Evolutionary conservation across 2,888 invertebrate species (phyloP).

Genomic region (Trachelus stipa): DNA sequence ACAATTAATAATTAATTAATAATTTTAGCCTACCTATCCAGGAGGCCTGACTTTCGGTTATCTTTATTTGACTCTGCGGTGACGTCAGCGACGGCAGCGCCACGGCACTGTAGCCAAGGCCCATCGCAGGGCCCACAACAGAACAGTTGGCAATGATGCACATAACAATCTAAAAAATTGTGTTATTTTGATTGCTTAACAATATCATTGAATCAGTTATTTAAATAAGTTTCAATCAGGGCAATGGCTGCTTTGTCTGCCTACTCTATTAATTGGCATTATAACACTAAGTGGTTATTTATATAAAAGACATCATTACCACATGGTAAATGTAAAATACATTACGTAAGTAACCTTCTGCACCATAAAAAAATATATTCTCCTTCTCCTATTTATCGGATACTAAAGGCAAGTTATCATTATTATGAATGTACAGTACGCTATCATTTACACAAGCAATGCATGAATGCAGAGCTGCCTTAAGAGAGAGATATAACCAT

Average conservation of each 20-base stretch:
- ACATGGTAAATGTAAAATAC: not conserved
- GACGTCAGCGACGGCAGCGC: conserved; percentile 66
- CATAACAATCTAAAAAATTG: conserved; percentile 65
- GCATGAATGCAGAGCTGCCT: not conserved
- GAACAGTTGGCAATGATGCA: conserved; percentile 68
- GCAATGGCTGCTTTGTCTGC: not conserved
- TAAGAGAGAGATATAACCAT: not conserved
- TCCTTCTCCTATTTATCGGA: not conserved
- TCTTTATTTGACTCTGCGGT: conserved; percentile 50
- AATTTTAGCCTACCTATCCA: conserved; percentile 70
- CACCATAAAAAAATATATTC: not conserved
- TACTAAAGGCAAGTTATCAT: not conserved
- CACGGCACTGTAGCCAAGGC: conserved; percentile 71
- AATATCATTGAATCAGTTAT: not conserved
- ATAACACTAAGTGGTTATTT: not conserved
- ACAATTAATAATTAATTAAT: not conserved
- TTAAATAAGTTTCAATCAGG: not conserved
- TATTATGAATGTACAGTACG: not conserved
- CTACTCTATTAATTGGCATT: not conserved
- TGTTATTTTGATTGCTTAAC: not conserved
- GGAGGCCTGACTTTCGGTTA: conserved; percentile 66
- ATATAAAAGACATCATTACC: not conserved
- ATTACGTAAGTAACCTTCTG: not conserved
- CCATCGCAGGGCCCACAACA: conserved; percentile 71
- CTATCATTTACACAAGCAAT: not conserved